A percentile compares a stretch with the other conserved stretches of the same genome.
Conservation (phyloP, 2,797 vertebrate genomes). For the Notamacropus eugenii region DNA sequence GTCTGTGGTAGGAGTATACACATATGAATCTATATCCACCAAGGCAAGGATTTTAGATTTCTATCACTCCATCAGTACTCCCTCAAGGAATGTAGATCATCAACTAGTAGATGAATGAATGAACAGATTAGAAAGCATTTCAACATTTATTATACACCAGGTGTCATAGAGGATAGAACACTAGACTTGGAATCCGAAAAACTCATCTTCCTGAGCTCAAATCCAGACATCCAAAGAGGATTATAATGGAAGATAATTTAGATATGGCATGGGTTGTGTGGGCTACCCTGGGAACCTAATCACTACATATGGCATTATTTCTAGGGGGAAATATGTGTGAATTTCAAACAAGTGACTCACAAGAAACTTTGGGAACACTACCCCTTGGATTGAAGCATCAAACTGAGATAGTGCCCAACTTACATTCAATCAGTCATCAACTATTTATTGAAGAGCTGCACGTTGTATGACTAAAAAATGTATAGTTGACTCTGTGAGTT, state of each 20-base stretch:
- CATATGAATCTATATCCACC: background rate
- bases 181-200: background rate
- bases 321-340: background rate
- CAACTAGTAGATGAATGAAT: background rate
- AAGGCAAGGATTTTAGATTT: background rate
- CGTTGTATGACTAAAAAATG: background rate
- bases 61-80: background rate
- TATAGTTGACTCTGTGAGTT: background rate
- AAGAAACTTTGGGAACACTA: background rate
- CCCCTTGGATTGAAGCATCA: background rate
- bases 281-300: background rate
- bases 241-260: background rate
- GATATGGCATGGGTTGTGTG: background rate
- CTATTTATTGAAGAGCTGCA: background rate
- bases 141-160: background rate
- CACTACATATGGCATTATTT: background rate
- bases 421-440: background rate
- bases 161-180: background rate
- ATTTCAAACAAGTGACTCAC: background rate
- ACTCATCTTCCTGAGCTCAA: background rate
- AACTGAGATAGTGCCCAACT: background rate
- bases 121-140: background rate
- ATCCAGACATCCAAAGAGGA: background rate
- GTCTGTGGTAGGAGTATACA: background rate
- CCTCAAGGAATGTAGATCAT: background rate